A percentile compares a stretch with the other conserved stretches of the same genome.
phyloP scores from a whole-genome alignment of 2,797 vertebrate species.

The Melanotaenia maccullochi region DNA sequence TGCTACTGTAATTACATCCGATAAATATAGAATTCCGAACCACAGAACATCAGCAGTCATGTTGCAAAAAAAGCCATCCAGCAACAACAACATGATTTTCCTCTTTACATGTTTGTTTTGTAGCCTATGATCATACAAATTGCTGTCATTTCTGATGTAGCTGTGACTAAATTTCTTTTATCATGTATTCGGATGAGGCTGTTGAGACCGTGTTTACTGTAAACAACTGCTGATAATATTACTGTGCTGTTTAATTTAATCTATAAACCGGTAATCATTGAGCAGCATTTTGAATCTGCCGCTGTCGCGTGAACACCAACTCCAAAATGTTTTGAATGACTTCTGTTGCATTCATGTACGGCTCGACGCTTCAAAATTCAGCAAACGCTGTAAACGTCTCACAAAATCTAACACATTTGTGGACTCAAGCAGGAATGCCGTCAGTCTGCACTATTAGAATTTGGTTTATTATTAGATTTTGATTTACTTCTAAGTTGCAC shows the following conservation, averaged over 20 bases:
- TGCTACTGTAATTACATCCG: not conserved
- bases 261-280: slow-evolving; percentile 7
- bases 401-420: not conserved
- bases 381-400: no score
- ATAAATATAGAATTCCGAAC: no score
- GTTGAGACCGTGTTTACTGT: not conserved
- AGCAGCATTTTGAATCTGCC: slow-evolving; percentile 49
- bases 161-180: not conserved
- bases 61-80: not conserved
- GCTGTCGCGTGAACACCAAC: slow-evolving; percentile 38
- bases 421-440: not conserved
- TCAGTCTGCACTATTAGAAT: not conserved
- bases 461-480: not conserved
- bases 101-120: not conserved
- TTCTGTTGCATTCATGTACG: slow-evolving; percentile 53
- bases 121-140: no score
- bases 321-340: slow-evolving; percentile 55
- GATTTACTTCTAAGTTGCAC: not conserved
- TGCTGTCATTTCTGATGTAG: not conserved
- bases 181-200: no score
- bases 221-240: fast-evolving
- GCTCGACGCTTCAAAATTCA: slow-evolving; percentile 12
- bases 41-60: not conserved
- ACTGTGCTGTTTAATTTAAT: not conserved
- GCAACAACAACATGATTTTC: not conserved